A percentile compares a stretch with the other conserved stretches of the same genome.
These are phyloP conservation scores for Alcis repandata DNA, from an alignment of 2,888 invertebrate genomes.

Conservation along the genomic window DNA sequence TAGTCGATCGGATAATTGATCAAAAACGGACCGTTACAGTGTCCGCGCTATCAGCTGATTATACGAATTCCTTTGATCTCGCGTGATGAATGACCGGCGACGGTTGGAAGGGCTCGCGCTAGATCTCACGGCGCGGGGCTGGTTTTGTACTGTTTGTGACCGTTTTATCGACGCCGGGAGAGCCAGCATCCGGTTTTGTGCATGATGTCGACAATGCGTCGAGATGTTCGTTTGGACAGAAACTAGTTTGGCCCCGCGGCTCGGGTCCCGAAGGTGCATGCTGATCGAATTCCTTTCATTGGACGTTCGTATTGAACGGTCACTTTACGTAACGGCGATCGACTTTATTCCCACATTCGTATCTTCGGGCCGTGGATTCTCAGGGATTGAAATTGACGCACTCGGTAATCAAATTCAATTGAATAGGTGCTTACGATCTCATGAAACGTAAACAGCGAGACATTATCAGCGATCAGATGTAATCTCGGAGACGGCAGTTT, in stretches of 20 bases:
- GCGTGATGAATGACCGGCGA: constrained; percentile 73
- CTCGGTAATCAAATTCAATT: constrained; percentile 46
- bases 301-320: constrained; percentile 73
- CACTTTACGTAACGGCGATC: constrained; percentile 68
- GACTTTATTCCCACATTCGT: constrained; percentile 47
- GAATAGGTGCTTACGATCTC: constrained; percentile 38
- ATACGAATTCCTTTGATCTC: constrained; percentile 75
- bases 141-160: constrained; percentile 73
- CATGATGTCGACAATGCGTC: constrained; percentile 79
- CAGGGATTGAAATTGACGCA: constrained; percentile 36
- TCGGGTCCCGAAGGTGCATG: constrained; percentile 71
- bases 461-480: constrained; percentile 25
- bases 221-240: constrained; percentile 75
- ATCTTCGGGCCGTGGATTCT: constrained; percentile 34
- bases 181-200: constrained; percentile 84
- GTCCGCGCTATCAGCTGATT: constrained; percentile 75
- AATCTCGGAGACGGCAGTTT: constrained; percentile 24
- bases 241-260: constrained; percentile 81
- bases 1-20: constrained; percentile 76
- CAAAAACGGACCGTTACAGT: constrained; percentile 76
- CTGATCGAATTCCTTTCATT: constrained; percentile 81
- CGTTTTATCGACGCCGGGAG: constrained; percentile 78
- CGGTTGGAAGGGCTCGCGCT: constrained; percentile 60
- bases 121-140: constrained; percentile 71
- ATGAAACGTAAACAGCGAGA: constrained; percentile 25